Percentiles rank a stretch among this genome's conserved stretches.
phyloP scores from a whole-genome alignment of 2,888 invertebrate species.

The Lycocerus yunnanus region DNA sequence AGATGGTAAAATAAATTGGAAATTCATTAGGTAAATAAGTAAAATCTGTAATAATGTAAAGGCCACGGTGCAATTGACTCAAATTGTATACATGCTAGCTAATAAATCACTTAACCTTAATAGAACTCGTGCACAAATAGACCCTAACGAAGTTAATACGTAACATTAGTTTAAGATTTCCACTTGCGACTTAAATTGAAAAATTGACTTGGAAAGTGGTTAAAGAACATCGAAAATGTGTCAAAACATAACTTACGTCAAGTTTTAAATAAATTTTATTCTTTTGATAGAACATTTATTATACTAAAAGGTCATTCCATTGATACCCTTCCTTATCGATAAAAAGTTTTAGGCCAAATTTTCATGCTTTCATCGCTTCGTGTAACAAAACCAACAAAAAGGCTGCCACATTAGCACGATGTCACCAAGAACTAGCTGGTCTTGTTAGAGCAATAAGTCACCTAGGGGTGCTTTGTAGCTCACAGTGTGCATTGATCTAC shows the following conservation, averaged over 20 bases:
- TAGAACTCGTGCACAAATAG: background rate
- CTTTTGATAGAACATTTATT: conserved; percentile 16
- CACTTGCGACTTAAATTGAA: background rate
- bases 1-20: background rate
- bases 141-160: background rate
- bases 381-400: conserved; percentile 24
- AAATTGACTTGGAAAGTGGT: background rate
- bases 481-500: conserved; percentile 46
- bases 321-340: conserved; percentile 6
- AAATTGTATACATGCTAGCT: background rate
- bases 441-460: conserved; percentile 45
- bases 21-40: background rate
- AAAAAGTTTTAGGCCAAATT: conserved; percentile 16
- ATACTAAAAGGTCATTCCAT: conserved; percentile 9
- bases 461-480: conserved; percentile 42
- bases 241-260: conserved; percentile 6
- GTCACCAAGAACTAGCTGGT: conserved; percentile 25
- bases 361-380: conserved; percentile 6
- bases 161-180: background rate
- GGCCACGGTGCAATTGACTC: background rate
- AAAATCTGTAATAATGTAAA: background rate
- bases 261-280: conserved; percentile 15
- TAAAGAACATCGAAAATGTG: conserved; percentile 2
- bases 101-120: background rate
- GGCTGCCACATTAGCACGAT: conserved; percentile 24